phyloP scores from a whole-genome alignment of 1,140 invertebrate genomes.

The Samia ricini region DNA sequence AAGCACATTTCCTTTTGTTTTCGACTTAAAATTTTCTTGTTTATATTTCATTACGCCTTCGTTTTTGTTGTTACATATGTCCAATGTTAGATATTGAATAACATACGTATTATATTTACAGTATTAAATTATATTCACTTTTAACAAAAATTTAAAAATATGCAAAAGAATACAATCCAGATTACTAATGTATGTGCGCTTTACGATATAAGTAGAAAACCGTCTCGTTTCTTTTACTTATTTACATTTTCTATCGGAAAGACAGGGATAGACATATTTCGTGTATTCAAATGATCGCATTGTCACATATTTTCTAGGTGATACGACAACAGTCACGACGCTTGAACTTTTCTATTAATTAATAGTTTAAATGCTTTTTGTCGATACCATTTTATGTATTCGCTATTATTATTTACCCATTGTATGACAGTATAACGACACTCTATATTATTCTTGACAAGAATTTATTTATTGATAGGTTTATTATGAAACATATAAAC shows the following conservation, averaged over 20 bases:
- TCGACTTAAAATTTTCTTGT: conserved; percentile 31
- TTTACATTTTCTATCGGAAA: conserved; percentile 4
- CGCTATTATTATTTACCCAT: conserved; percentile 27
- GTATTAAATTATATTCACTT: too few relatives aligned
- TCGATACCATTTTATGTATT: conserved; percentile 32
- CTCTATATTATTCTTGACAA: conserved; percentile 15
- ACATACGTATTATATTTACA: too few relatives aligned
- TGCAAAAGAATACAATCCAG: conserved; percentile 38
- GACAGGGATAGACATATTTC: conserved; percentile 29
- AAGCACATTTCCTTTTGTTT: conserved; percentile 23
- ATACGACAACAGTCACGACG: conserved; percentile 48
- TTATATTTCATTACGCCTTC: conserved; percentile 18
- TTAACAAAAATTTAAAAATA: conserved; percentile 16
- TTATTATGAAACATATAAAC: conserved; percentile 10
- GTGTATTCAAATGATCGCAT: conserved; percentile 10
- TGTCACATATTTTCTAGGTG: conserved; percentile 44
- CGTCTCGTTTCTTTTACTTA: conserved; percentile 23
- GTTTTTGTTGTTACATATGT: too few relatives aligned
- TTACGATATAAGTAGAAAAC: conserved; percentile 20
- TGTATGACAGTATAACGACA: conserved; percentile 23
- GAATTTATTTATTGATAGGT: not conserved
- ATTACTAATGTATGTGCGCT: conserved; percentile 41
- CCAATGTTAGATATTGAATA: too few relatives aligned
- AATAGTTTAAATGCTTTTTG: conserved; percentile 52
- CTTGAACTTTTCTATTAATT: conserved; percentile 67